phyloP scores from a whole-genome alignment of 2,797 vertebrate species.

The Oreochromis grahami region DNA sequence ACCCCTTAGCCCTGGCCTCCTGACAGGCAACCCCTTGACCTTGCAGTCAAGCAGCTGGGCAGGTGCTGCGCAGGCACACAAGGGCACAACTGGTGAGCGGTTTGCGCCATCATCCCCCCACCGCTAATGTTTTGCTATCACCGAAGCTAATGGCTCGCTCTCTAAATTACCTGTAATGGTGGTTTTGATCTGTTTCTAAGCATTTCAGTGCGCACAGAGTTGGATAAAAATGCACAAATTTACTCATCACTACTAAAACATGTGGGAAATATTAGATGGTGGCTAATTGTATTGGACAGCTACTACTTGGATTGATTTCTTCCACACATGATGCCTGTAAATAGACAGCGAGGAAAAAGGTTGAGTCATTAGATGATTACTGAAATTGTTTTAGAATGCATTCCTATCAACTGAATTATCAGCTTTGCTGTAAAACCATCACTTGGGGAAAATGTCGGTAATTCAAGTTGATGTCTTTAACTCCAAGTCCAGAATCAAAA shows the following conservation, averaged over 20 bases:
- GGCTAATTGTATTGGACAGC: not conserved
- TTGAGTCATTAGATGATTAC: not conserved
- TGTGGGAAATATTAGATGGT: not conserved
- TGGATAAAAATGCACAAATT: not conserved
- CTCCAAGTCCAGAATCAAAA: not conserved
- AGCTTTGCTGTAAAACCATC: not conserved
- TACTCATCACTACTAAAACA: not conserved
- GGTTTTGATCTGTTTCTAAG: slow-evolving; percentile 62
- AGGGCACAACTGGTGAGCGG: slow-evolving; percentile 61
- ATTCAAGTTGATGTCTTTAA: not conserved
- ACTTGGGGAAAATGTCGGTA: not conserved
- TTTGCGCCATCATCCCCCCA: not conserved
- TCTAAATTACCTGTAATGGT: slow-evolving; percentile 69
- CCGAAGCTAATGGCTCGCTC: slow-evolving; percentile 47
- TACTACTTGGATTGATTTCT: not conserved
- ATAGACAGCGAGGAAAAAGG: not conserved
- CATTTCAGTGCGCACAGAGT: slow-evolving; percentile 48
- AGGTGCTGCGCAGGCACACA: slow-evolving; percentile 62
- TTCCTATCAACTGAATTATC: not conserved
- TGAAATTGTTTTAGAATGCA: not conserved
- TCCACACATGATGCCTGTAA: not conserved
- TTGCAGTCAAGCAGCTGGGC: slow-evolving; percentile 35
- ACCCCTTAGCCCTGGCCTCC: slow-evolving; percentile 51
- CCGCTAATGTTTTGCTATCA: slow-evolving; percentile 54
- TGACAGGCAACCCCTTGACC: slow-evolving; percentile 60